A percentile compares a stretch with the other conserved stretches of the same genome.
These are phyloP conservation scores for Phortica variegata DNA, from an alignment of 1,140 invertebrate species.

Conservation along the genomic window DNA sequence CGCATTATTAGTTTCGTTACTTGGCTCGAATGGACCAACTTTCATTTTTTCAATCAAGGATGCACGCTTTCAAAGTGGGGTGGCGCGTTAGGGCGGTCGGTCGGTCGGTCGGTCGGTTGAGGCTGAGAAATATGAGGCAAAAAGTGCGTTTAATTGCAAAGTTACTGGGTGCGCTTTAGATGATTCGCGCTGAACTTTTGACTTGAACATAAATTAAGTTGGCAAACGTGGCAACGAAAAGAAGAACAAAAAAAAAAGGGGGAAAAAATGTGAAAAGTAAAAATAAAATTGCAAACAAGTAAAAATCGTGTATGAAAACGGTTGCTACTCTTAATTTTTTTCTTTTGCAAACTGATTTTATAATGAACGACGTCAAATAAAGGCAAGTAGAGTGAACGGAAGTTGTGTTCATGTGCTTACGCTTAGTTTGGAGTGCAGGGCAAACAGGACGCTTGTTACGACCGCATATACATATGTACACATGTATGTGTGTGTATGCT, in stretches of 20 bases:
- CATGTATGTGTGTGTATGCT: constrained; percentile 7
- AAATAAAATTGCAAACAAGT: too few species aligned
- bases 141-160: constrained; percentile 45
- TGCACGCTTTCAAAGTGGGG: constrained; percentile 6
- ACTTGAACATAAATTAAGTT: constrained; percentile 41
- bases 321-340: too few species aligned
- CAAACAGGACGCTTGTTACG: not conserved
- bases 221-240: not conserved
- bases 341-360: too few species aligned
- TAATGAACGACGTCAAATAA: too few species aligned
- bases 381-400: too few species aligned
- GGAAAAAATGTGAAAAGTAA: too few species aligned
- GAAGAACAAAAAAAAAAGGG: too few species aligned
- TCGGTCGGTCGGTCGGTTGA: not conserved
- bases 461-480: not conserved
- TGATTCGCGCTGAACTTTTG: constrained; percentile 37
- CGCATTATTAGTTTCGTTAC: not conserved
- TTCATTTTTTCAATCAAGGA: too few species aligned
- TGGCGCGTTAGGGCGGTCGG: not conserved
- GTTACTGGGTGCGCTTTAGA: constrained; percentile 21
- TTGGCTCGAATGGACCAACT: too few species aligned
- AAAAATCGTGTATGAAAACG: too few species aligned
- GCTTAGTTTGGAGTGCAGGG: too few species aligned
- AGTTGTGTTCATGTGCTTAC: too few species aligned
- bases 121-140: constrained; percentile 4